These are phyloP conservation scores for Amphipoea oculea DNA, from an alignment of 2,888 invertebrate species.

Conservation along the genomic window DNA sequence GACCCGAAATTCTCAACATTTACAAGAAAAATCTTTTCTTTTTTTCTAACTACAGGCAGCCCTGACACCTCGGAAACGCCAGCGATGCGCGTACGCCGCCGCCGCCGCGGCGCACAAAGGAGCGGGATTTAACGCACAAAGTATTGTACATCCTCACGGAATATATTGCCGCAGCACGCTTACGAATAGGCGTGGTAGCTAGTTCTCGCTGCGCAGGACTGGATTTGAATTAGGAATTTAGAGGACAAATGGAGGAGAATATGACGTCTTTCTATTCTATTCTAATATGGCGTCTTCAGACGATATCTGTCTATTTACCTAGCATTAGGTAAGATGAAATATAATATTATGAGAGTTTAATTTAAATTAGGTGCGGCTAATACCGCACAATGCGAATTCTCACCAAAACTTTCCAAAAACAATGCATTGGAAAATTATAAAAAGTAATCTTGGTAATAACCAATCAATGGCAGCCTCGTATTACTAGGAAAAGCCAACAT, in stretches of 20 bases:
- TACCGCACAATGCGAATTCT: too few relatives aligned
- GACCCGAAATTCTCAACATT: neutral
- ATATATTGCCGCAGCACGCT: slow-evolving; percentile 78
- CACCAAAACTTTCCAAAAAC: too few relatives aligned
- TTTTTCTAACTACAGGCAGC: slow-evolving; percentile 50
- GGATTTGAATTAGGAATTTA: slow-evolving; percentile 59
- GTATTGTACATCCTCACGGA: slow-evolving; percentile 78
- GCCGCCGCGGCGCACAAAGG: slow-evolving; percentile 74
- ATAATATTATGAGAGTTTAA: neutral
- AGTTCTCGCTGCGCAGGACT: slow-evolving; percentile 70
- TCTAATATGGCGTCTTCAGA: too few relatives aligned
- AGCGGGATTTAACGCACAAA: slow-evolving; percentile 71
- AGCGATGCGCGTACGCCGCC: slow-evolving; percentile 62
- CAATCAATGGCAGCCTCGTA: neutral
- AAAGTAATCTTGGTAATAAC: too few relatives aligned
- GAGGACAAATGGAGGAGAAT: neutral
- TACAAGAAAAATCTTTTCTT: neutral
- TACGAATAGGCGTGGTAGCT: slow-evolving; percentile 75
- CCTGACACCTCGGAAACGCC: slow-evolving; percentile 68
- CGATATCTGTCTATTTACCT: too few relatives aligned
- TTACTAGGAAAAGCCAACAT: neutral
- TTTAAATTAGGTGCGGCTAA: neutral
- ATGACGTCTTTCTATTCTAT: too few relatives aligned
- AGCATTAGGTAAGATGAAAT: neutral
- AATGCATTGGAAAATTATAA: neutral